These are phyloP conservation scores for Cephonodes hylas DNA, from an alignment of 2,888 invertebrate genomes.

Conservation along the genomic window DNA sequence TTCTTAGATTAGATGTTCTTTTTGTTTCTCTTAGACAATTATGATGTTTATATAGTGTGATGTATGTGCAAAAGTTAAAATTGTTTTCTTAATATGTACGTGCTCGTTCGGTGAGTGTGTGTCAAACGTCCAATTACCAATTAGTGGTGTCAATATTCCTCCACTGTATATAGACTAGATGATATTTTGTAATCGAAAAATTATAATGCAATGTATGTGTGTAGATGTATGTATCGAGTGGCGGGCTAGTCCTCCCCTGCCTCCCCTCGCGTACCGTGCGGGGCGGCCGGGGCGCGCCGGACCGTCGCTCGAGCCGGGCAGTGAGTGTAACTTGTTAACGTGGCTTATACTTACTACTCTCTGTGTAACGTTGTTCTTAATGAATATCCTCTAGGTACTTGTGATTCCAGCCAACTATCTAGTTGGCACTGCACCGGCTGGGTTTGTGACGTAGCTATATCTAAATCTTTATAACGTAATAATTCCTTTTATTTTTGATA, in stretches of 20 bases:
- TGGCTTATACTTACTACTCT: conserved; percentile 18
- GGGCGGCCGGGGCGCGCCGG: too few relatives aligned
- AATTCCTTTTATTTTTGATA: conserved; percentile 68
- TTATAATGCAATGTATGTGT: conserved; percentile 53
- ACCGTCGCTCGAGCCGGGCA: too few relatives aligned
- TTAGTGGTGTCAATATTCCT: conserved; percentile 65
- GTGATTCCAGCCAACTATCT: conserved; percentile 18
- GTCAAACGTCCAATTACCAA: conserved; percentile 72
- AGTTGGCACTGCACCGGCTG: conserved; percentile 41
- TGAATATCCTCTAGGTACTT: not conserved
- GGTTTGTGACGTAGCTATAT: conserved; percentile 49
- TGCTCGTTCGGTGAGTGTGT: conserved; percentile 37
- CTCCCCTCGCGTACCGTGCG: not conserved
- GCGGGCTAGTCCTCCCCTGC: conserved; percentile 16
- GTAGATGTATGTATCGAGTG: conserved; percentile 23
- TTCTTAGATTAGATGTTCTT: conserved; percentile 32
- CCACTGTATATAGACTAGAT: conserved; percentile 73
- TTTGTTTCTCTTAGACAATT: conserved; percentile 20
- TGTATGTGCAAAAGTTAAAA: not conserved
- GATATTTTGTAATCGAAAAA: conserved; percentile 52
- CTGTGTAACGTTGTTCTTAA: not conserved
- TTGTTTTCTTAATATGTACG: conserved; percentile 24
- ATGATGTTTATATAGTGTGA: not conserved
- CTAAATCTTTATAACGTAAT: conserved; percentile 43
- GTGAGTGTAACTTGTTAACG: conserved; percentile 40